Evolutionary conservation across 2,888 invertebrate genomes (phyloP).

Genomic region (Epistrophe eligans): DNA sequence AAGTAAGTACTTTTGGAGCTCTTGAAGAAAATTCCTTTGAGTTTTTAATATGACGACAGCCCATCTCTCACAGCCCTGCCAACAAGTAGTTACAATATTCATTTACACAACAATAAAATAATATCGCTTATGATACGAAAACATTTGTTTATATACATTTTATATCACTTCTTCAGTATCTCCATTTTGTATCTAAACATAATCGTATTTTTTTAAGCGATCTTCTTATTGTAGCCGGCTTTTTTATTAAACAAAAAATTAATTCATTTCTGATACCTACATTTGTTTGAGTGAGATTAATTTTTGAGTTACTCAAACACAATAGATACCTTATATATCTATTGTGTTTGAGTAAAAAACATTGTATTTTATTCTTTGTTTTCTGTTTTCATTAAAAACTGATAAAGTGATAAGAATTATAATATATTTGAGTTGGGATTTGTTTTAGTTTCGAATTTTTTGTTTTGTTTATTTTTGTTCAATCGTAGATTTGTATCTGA

Average conservation of each 20-base stretch:
- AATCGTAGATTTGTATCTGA: not conserved
- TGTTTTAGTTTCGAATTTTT: not conserved
- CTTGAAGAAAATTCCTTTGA: too few relatives aligned
- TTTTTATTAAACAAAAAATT: not conserved
- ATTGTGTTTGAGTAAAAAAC: not conserved
- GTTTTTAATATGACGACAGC: not conserved
- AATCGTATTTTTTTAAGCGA: not conserved
- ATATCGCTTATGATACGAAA: not conserved
- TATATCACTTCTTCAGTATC: not conserved
- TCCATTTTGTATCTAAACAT: not conserved
- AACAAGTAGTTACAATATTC: not conserved
- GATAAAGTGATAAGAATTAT: slow-evolving; percentile 12
- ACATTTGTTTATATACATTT: not conserved
- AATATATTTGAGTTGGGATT: not conserved
- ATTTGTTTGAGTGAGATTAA: not conserved
- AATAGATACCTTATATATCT: not conserved
- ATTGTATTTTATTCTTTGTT: not conserved
- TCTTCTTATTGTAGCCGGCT: not conserved
- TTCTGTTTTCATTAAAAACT: not conserved
- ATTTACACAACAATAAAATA: not conserved
- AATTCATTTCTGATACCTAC: not conserved
- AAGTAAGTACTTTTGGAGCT: too few relatives aligned
- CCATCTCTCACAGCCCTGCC: not conserved
- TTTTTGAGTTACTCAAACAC: not conserved
- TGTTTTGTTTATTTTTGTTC: not conserved